phyloP scores from a whole-genome alignment of 2,797 vertebrate species.

The Telmatherina bonti region DNA sequence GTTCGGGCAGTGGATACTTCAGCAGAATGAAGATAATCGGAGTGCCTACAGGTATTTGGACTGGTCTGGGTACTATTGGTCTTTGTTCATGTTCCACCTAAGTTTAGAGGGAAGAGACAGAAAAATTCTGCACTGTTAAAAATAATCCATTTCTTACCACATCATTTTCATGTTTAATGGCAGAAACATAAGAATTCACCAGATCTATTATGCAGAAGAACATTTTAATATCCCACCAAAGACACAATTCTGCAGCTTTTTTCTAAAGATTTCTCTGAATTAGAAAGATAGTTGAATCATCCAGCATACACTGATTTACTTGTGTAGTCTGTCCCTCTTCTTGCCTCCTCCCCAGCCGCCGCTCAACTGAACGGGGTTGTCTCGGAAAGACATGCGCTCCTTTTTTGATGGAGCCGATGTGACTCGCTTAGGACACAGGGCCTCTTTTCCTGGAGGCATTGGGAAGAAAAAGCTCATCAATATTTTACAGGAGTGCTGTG shows the following conservation, averaged over 20 bases:
- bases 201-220: not conserved
- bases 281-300: not conserved
- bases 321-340: slow-evolving; percentile 82
- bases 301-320: slow-evolving; percentile 65
- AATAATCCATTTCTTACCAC: slow-evolving; percentile 7
- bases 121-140: slow-evolving; percentile 21
- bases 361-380: slow-evolving; percentile 87
- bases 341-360: slow-evolving; percentile 94
- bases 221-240: not conserved
- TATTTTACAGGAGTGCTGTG: not conserved
- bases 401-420: slow-evolving; percentile 77
- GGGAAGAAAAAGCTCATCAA: not conserved
- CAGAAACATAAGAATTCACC: not conserved
- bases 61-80: slow-evolving; percentile 62
- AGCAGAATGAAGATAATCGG: slow-evolving; percentile 65
- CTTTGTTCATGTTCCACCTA: slow-evolving; percentile 65
- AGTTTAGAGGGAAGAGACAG: slow-evolving; percentile 8
- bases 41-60: slow-evolving; percentile 78
- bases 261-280: not conserved
- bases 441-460: slow-evolving; percentile 76
- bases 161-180: slow-evolving; percentile 8
- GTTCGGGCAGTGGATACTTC: slow-evolving; percentile 60
- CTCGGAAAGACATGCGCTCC: slow-evolving; percentile 91
- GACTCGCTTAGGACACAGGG: slow-evolving; percentile 72
- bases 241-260: not conserved